phyloP scores from a whole-genome alignment of 64 coral and sea anemone genomes.

The Dendrophyllia cribrosa region DNA sequence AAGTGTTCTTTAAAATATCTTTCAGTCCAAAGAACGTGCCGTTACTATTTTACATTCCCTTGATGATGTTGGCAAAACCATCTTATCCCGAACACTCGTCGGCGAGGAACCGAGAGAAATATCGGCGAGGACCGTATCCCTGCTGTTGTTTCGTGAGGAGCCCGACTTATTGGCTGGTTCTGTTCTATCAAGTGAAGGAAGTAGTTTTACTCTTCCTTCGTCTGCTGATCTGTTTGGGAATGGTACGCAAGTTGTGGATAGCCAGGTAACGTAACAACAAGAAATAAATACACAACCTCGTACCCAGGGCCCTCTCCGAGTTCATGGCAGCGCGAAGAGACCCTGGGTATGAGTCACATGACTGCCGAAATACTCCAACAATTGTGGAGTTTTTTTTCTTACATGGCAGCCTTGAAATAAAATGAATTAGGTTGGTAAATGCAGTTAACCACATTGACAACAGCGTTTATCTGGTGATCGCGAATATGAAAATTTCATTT shows the following conservation, averaged over 20 bases:
- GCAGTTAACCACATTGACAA: no score
- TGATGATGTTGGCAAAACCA: constrained; percentile 15
- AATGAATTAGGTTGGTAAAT: no score
- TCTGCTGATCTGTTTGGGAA: background rate
- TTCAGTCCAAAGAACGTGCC: background rate
- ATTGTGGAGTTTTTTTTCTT: no score
- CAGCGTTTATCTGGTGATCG: no score
- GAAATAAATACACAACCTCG: background rate
- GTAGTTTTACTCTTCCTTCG: constrained; percentile 38
- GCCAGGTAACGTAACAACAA: constrained; percentile 32
- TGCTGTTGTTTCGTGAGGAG: constrained; percentile 4
- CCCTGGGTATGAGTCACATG: no score
- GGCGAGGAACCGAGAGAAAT: constrained; percentile 1
- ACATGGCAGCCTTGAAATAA: no score
- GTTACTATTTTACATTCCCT: background rate
- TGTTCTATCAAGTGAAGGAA: background rate
- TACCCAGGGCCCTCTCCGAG: no score
- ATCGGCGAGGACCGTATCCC: background rate
- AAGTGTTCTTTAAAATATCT: no score
- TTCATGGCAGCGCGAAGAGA: no score
- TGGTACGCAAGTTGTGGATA: background rate
- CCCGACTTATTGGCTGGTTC: constrained; percentile 15
- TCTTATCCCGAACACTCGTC: constrained; percentile 42
- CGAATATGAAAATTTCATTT: no score
- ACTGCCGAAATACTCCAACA: no score